Percentiles rank a stretch among this genome's conserved stretches.
These are phyloP conservation scores for Harpagifer antarcticus DNA, from an alignment of 2,797 vertebrate species.

Conservation along the genomic window DNA sequence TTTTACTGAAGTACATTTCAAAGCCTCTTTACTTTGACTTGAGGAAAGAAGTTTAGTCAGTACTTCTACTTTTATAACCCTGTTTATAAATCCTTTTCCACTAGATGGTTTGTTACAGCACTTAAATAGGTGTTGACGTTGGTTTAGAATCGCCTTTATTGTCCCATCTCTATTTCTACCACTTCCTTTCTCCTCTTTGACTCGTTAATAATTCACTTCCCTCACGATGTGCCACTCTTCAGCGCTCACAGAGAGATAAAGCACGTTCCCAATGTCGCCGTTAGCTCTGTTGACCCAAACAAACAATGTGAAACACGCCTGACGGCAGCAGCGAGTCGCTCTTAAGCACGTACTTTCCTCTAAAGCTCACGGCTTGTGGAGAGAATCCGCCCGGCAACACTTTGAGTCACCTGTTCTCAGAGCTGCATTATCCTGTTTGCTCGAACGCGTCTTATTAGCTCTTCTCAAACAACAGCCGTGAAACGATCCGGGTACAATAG, in stretches of 20 bases:
- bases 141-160: no score
- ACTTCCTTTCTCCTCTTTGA: conserved; percentile 57
- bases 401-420: conserved; percentile 59
- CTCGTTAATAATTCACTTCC: conserved; percentile 81
- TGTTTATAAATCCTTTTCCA: no score
- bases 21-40: no score
- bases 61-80: no score
- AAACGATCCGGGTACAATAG: conserved; percentile 75
- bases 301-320: conserved; percentile 77
- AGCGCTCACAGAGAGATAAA: conserved; percentile 72
- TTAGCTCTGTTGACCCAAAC: conserved; percentile 46
- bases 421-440: conserved; percentile 80
- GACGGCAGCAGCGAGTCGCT: conserved; percentile 61
- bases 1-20: no score
- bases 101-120: no score
- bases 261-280: conserved; percentile 65
- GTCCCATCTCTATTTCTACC: conserved; percentile 32
- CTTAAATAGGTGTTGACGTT: no score
- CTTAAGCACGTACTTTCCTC: conserved; percentile 65
- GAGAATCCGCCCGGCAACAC: conserved; percentile 42
- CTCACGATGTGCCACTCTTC: conserved; percentile 65
- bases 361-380: conserved; percentile 57
- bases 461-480: conserved; percentile 84
- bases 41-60: no score
- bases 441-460: conserved; percentile 81